phyloP scores from a whole-genome alignment of 2,113 vertebrate species.

The Echinops telfairi region DNA sequence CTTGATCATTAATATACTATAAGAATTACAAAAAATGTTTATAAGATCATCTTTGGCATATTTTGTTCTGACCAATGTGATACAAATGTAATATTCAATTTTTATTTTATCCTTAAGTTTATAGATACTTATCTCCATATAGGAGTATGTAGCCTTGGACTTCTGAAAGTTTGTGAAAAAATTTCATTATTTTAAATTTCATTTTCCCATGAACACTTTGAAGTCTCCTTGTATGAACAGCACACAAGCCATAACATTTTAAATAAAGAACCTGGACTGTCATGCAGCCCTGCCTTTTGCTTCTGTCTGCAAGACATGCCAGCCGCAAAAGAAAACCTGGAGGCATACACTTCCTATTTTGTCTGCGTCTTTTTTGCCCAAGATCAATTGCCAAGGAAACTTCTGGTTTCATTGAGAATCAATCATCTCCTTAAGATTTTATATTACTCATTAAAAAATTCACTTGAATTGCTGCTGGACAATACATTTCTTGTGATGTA shows the following conservation, averaged over 20 bases:
- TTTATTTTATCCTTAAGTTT: neutral
- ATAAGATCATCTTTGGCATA: neutral
- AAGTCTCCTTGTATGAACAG: neutral
- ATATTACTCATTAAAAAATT: conserved; percentile 56
- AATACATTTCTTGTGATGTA: neutral
- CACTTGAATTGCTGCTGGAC: conserved; percentile 1
- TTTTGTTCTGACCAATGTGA: neutral
- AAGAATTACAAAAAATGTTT: neutral
- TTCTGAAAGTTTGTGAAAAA: too few relatives aligned
- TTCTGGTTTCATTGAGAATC: conserved; percentile 48
- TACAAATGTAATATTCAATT: neutral
- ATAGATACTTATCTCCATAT: too few relatives aligned
- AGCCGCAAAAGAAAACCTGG: neutral
- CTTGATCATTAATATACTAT: neutral
- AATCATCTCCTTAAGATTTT: conserved; percentile 62
- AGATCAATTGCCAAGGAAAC: conserved; percentile 12
- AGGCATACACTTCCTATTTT: neutral
- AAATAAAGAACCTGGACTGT: neutral
- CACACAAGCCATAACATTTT: neutral
- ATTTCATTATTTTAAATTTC: too few relatives aligned
- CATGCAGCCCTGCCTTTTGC: neutral
- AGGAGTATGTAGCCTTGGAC: too few relatives aligned
- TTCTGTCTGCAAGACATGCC: neutral
- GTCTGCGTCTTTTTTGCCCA: conserved; percentile 13
- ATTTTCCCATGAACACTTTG: too few relatives aligned